Base-by-base conservation (phyloP, 2,797 vertebrate genomes). In the Glossophaga mutica region DNA sequence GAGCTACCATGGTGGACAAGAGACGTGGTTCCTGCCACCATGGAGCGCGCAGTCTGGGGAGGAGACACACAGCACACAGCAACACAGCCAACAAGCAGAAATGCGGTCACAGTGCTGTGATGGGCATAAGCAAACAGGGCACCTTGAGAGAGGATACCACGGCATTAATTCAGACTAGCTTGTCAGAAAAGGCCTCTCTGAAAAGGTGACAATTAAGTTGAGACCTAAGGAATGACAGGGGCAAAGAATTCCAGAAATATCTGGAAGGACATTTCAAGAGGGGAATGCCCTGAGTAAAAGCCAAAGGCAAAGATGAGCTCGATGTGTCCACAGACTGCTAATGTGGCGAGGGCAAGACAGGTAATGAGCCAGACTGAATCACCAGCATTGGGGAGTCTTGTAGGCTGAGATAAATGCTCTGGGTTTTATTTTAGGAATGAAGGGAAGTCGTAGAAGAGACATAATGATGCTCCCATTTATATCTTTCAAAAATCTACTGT, bases 381-480 rank as follows among this genome's bases (percentile, higher is more conserved):
- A 16, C 3, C 70, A 82, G 39, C 0, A 18, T 0, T 10, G 37
- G 9, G 16, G 46, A 57, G 67, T 26, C 52, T 57, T 0, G 0
- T 0, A 67, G 48, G 34, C 11, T 2, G 26, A 0, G 44, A 46
- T 3, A 9, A 42, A 70, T 50, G 34, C 39, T 86, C 70, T 37
- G 37, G n/a, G n/a, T 59, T 70, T 90, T 84, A 83, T n/a, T 62
- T 85, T 18, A 94, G 57, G 50, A 81, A 67, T 0, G 65, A 92
- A 87, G n/a, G 62, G 57, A 79, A 44, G 14, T 18, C 29, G 8
- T 0, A 24, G 73, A 67, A 87, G 39, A 12, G 37, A 59, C 1
- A 18, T 48, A 48, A 57, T 4, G 2, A 70, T 32, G 9, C 4
- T 85, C 19, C 8, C 37, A 14, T 32, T 46, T 76, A 18, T 32